phyloP scores from a whole-genome alignment of 1,140 invertebrate genomes.

The Tetragnatha versicolor region DNA sequence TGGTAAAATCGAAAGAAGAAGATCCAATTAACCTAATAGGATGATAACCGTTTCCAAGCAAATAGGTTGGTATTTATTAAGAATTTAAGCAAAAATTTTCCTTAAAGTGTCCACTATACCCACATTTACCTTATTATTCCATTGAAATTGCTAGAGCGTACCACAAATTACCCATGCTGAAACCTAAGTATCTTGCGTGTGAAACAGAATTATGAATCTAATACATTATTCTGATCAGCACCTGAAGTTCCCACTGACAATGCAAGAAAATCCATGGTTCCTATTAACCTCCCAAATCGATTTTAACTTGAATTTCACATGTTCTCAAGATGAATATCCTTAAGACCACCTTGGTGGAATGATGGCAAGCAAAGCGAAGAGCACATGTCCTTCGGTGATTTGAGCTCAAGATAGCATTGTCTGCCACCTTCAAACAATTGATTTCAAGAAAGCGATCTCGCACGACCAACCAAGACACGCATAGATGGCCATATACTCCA shows the following conservation, averaged over 20 bases:
- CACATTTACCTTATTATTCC: too few species aligned
- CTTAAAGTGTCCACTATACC: too few species aligned
- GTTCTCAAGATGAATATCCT: neutral
- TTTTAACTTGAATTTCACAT: neutral
- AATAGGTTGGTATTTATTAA: too few species aligned
- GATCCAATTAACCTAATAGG: too few species aligned
- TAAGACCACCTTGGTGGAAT: constrained; percentile 23
- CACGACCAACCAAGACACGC: constrained; percentile 11
- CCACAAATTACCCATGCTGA: too few species aligned
- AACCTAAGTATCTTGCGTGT: too few species aligned
- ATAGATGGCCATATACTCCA: neutral
- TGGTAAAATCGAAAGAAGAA: too few species aligned
- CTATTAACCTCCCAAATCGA: constrained; percentile 16
- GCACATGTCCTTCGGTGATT: neutral
- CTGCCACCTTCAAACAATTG: constrained; percentile 13
- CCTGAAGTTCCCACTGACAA: neutral
- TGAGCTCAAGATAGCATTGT: constrained; percentile 30
- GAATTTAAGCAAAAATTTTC: too few species aligned
- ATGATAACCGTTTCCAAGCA: too few species aligned
- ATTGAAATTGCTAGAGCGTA: too few species aligned
- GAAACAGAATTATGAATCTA: too few species aligned
- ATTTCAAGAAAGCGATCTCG: constrained; percentile 45
- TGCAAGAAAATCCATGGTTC: neutral
- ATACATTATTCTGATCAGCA: too few species aligned
- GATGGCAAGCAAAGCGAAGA: neutral